These are phyloP conservation scores for Microchirus variegatus DNA, from an alignment of 2,797 vertebrate genomes.

Conservation along the genomic window DNA sequence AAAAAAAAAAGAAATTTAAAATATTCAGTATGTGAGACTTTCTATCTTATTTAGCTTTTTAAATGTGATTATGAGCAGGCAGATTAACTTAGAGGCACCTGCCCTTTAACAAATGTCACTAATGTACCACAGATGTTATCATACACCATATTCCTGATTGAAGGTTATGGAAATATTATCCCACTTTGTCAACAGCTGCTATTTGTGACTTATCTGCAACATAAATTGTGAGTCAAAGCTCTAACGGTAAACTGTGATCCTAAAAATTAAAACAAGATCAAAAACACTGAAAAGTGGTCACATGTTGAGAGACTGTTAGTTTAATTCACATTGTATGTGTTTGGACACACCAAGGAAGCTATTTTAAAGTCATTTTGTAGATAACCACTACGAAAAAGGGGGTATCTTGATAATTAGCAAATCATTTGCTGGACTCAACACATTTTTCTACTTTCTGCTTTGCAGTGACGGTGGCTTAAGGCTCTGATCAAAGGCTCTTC, in stretches of 20 bases:
- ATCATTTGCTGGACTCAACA: conserved; percentile 70
- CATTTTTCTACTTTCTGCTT: conserved; percentile 74
- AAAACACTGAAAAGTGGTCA: conserved; percentile 25
- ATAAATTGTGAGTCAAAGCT: conserved; percentile 45
- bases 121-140: conserved; percentile 70
- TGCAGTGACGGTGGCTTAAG: conserved; percentile 64
- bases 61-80: conserved; percentile 47
- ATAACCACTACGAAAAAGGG: conserved; percentile 57
- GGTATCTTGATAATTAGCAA: conserved; percentile 68
- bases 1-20: not conserved
- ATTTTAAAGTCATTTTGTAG: conserved; percentile 67
- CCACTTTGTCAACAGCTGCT: conserved; percentile 57
- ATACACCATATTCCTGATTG: conserved; percentile 54
- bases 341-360: conserved; percentile 41
- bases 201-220: conserved; percentile 46
- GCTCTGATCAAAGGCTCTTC: conserved; percentile 79
- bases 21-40: conserved; percentile 1
- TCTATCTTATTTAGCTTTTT: conserved; percentile 32
- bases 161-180: conserved; percentile 62
- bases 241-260: conserved; percentile 43
- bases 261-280: conserved; percentile 46
- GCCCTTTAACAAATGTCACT: conserved; percentile 58
- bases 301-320: conserved; percentile 25
- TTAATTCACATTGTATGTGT: conserved; percentile 33
- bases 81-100: conserved; percentile 50